phyloP scores from a whole-genome alignment of 2,113 vertebrate genomes.

The Catharus bicknelli region DNA sequence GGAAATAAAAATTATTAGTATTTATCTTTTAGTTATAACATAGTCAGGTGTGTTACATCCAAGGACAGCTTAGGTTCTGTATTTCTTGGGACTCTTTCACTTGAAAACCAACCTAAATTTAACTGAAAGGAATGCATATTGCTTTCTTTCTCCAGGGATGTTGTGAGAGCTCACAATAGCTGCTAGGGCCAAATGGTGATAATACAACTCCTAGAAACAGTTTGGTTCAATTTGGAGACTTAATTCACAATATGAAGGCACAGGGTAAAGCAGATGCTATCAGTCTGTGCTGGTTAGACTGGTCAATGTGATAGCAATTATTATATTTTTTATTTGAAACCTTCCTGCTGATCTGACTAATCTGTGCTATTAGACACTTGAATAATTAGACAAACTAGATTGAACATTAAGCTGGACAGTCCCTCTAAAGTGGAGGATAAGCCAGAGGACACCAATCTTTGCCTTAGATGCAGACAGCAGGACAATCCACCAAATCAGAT shows the following conservation, averaged over 20 bases:
- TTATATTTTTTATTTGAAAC: neutral
- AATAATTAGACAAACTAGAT: neutral
- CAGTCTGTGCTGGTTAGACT: neutral
- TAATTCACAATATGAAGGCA: neutral
- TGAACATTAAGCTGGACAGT: neutral
- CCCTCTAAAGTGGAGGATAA: neutral
- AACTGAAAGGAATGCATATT: neutral
- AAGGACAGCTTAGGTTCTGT: neutral
- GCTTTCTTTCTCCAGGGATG: neutral
- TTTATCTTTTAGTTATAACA: neutral
- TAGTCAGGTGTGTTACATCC: neutral
- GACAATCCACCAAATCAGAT: neutral
- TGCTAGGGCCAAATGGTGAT: neutral
- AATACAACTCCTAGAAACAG: neutral
- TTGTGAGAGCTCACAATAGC: neutral
- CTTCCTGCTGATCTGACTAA: neutral
- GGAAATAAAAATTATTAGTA: accelerated
- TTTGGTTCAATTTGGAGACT: slow-evolving; percentile 26
- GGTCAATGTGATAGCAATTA: slow-evolving; percentile 8
- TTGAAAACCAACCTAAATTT: slow-evolving; percentile 17
- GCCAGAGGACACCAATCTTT: neutral
- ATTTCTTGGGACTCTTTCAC: neutral
- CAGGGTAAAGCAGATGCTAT: neutral
- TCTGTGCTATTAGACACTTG: neutral
- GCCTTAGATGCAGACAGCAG: neutral